A percentile compares a stretch with the other conserved stretches of the same genome.
Conservation (phyloP, 2,888 invertebrate genomes). For the Hesperia comma region DNA sequence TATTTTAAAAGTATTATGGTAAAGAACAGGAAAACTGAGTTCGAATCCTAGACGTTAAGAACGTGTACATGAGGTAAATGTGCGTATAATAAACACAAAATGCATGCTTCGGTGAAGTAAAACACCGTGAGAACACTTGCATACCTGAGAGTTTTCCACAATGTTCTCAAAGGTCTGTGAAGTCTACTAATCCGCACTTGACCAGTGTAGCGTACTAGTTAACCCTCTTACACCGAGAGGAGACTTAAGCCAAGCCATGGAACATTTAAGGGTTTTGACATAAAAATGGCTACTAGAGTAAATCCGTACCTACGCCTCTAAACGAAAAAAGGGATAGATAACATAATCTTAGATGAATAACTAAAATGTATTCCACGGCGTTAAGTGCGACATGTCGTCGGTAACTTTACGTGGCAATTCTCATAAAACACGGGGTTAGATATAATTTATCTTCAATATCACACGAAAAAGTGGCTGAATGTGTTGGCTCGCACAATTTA, state of each 20-base stretch:
- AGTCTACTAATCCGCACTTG: too few relatives aligned
- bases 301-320: too few relatives aligned
- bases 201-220: conserved; percentile 1
- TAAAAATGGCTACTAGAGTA: neutral
- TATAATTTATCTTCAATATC: conserved; percentile 35
- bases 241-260: too few relatives aligned
- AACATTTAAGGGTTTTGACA: neutral
- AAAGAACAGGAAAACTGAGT: too few relatives aligned
- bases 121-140: conserved; percentile 43
- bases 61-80: too few relatives aligned
- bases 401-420: conserved; percentile 11
- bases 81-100: too few relatives aligned
- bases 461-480: conserved; percentile 49
- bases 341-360: neutral
- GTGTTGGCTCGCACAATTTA: conserved; percentile 59
- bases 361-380: neutral
- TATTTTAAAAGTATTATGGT: too few relatives aligned
- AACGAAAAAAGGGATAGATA: too few relatives aligned
- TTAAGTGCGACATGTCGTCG: conserved; percentile 7
- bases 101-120: too few relatives aligned
- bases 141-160: conserved; percentile 33
- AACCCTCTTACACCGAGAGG: neutral
- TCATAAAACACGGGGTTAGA: conserved; percentile 24
- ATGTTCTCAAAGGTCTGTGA: too few relatives aligned
- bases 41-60: too few relatives aligned